phyloP scores from a whole-genome alignment of 1,140 invertebrate genomes.

The Trichonephila clavata region DNA sequence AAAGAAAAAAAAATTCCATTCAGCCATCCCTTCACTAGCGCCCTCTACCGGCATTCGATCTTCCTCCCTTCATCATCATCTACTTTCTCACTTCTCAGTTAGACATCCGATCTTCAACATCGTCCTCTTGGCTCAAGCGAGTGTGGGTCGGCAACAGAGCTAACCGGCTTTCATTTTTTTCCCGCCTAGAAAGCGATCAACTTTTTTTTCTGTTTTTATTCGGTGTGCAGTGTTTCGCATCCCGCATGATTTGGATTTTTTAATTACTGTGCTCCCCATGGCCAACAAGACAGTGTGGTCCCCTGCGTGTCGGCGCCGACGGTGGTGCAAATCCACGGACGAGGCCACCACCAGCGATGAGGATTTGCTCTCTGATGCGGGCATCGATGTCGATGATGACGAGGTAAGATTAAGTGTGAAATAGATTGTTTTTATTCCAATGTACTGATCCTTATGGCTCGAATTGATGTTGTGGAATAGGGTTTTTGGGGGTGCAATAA shows the following conservation, averaged over 20 bases:
- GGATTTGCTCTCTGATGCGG: conserved; percentile 73
- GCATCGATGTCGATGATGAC: conserved; percentile 74
- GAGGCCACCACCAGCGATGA: conserved; percentile 72
- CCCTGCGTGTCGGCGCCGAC: conserved; percentile 45
- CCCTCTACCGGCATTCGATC: conserved; percentile 19
- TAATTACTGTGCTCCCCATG: not conserved
- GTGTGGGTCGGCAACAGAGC: not conserved
- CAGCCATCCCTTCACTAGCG: not conserved
- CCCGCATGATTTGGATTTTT: conserved; percentile 8
- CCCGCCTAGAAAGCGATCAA: not conserved
- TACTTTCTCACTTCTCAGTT: not conserved
- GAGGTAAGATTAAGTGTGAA: conserved; percentile 57
- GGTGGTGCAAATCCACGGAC: conserved; percentile 14
- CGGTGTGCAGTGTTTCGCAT: not conserved
- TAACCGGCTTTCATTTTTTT: not conserved
- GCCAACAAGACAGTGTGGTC: conserved; percentile 51
- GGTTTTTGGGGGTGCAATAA: not conserved
- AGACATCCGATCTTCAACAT: not conserved
- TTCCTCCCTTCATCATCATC: not conserved
- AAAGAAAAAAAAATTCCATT: not conserved
- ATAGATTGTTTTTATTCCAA: not conserved
- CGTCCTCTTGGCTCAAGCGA: not conserved
- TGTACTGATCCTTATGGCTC: not conserved
- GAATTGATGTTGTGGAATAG: not conserved
- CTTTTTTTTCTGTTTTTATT: not conserved